phyloP scores from a whole-genome alignment of 2,113 vertebrate genomes.

The Hiodon tergisus region DNA sequence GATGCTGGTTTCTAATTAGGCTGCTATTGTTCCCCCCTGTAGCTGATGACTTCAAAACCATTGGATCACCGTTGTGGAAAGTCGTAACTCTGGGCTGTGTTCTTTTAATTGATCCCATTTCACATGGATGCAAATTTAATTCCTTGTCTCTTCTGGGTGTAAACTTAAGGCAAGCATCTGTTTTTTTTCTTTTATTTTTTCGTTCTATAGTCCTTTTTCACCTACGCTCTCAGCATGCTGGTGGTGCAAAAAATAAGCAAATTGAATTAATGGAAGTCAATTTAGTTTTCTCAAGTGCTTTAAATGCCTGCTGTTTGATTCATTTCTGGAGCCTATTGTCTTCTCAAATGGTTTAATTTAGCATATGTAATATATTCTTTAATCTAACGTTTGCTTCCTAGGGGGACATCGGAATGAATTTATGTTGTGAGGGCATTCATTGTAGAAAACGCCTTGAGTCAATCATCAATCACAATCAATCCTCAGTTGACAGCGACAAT shows the following conservation, averaged over 20 bases:
- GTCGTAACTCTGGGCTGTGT: not conserved
- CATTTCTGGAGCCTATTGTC: slow-evolving; percentile 9
- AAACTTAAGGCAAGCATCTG: slow-evolving; percentile 21
- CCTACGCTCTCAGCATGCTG: not conserved
- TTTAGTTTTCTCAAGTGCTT: slow-evolving; percentile 8
- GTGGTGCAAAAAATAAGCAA: not conserved
- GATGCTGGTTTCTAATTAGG: no score
- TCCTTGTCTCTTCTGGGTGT: slow-evolving; percentile 9
- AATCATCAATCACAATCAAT: not conserved
- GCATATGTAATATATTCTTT: slow-evolving; percentile 2
- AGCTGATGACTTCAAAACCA: not conserved
- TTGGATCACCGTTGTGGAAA: not conserved
- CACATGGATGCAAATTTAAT: slow-evolving; percentile 9
- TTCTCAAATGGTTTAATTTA: slow-evolving; percentile 13
- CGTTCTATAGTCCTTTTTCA: not conserved
- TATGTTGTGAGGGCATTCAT: not conserved
- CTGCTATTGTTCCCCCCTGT: no score
- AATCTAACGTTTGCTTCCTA: not conserved
- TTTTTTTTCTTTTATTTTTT: not conserved
- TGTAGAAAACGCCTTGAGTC: not conserved
- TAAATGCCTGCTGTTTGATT: slow-evolving; percentile 20
- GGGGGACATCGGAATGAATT: not conserved
- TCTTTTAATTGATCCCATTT: slow-evolving; percentile 16
- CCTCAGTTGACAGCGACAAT: not conserved
- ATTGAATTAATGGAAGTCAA: slow-evolving; percentile 13